These are phyloP conservation scores for Stenodera caucasica DNA, from an alignment of 2,888 invertebrate genomes.

Conservation along the genomic window DNA sequence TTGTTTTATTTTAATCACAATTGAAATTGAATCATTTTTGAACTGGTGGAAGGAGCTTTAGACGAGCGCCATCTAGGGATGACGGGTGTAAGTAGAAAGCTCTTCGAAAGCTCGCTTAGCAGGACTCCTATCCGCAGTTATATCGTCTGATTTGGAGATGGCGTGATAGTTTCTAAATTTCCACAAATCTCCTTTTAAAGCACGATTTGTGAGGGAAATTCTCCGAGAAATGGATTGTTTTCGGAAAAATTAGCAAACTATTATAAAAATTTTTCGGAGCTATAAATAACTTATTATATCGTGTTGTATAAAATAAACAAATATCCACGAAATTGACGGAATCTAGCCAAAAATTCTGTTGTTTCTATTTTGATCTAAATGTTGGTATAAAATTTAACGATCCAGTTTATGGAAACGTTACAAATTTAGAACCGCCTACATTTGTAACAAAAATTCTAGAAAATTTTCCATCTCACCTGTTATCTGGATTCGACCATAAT, in stretches of 20 bases:
- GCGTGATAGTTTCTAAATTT: too few relatives aligned
- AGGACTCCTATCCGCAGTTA: background rate
- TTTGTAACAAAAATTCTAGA: background rate
- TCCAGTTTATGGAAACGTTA: conserved; percentile 22
- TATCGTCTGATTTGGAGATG: background rate
- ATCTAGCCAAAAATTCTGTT: background rate
- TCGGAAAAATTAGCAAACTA: too few relatives aligned
- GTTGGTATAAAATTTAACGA: background rate
- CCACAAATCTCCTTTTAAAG: too few relatives aligned
- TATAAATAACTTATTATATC: background rate
- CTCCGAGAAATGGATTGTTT: too few relatives aligned
- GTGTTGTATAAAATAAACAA: background rate
- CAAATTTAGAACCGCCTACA: conserved; percentile 21
- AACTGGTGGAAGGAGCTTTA: too few relatives aligned
- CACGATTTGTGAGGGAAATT: too few relatives aligned
- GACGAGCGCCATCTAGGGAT: background rate
- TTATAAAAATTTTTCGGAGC: background rate
- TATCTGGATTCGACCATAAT: background rate
- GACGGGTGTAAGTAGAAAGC: background rate
- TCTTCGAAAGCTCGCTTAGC: background rate
- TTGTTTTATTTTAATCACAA: too few relatives aligned
- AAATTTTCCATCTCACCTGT: conserved; percentile 10
- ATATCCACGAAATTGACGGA: background rate
- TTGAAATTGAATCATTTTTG: too few relatives aligned
- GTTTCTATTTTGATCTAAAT: background rate